phyloP scores from a whole-genome alignment of 1,140 invertebrate species.

The Brachionus asplanchnoidis region DNA sequence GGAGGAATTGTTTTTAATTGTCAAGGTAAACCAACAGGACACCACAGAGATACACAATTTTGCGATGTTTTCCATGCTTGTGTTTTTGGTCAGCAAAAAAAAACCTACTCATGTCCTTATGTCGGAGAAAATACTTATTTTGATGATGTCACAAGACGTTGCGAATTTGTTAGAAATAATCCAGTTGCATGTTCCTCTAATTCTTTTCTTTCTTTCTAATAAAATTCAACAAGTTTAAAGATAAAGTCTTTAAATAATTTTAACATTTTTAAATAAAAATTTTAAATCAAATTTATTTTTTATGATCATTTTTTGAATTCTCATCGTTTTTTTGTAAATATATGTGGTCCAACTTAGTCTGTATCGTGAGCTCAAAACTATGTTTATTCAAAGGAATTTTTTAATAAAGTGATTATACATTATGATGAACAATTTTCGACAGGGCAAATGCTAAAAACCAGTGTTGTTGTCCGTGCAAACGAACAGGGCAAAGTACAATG shows the following conservation, averaged over 20 bases:
- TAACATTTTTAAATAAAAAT: background rate
- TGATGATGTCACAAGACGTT: constrained; percentile 14
- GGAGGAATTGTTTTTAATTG: constrained; percentile 23
- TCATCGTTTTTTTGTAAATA: too few relatives aligned
- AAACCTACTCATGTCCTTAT: background rate
- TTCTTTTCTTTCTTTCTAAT: background rate
- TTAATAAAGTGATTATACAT: too few relatives aligned
- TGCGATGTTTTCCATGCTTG: constrained; percentile 38
- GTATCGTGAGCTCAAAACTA: too few relatives aligned
- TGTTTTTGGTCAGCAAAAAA: background rate
- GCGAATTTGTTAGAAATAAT: constrained; percentile 5
- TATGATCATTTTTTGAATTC: background rate
- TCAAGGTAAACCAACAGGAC: background rate
- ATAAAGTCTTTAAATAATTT: background rate
- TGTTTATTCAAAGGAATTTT: too few relatives aligned
- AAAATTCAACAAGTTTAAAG: background rate
- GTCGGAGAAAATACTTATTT: constrained; percentile 36
- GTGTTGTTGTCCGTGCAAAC: too few relatives aligned
- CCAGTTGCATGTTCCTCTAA: background rate
- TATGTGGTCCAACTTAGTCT: too few relatives aligned
- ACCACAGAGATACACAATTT: background rate
- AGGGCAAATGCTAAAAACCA: too few relatives aligned
- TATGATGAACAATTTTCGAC: too few relatives aligned
- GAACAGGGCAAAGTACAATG: too few relatives aligned
- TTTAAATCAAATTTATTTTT: background rate